Evolutionary conservation across 2,797 vertebrate genomes (phyloP).

Genomic region (Linurgus olivaceus): DNA sequence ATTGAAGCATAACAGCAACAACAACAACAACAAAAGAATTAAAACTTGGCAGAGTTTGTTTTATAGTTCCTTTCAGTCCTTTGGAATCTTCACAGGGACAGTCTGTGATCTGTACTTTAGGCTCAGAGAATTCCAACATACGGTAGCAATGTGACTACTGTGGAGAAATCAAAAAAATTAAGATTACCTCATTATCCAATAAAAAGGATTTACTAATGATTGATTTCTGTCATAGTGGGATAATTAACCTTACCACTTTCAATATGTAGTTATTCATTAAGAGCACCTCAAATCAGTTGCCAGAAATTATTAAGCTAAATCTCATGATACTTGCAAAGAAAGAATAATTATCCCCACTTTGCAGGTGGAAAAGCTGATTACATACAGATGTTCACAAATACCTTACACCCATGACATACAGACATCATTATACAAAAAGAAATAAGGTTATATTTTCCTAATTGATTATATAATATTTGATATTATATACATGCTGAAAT

Average conservation of each 20-base stretch:
- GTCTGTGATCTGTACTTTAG: not conserved
- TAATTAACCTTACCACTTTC: conserved; percentile 48
- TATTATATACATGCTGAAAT: not conserved
- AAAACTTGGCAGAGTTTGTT: not conserved
- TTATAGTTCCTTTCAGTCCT: not conserved
- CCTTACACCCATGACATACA: not conserved
- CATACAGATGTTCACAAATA: not conserved
- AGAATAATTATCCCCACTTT: conserved; percentile 10
- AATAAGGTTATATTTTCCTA: not conserved
- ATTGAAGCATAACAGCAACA: not conserved
- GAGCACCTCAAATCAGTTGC: conserved; percentile 3
- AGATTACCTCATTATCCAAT: conserved; percentile 18
- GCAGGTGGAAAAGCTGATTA: not conserved
- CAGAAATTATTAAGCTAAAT: conserved; percentile 36
- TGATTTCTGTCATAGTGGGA: conserved; percentile 42
- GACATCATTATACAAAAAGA: not conserved
- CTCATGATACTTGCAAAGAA: conserved; percentile 36
- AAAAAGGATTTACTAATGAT: conserved; percentile 38
- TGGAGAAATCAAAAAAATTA: conserved; percentile 9
- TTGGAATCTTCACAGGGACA: not conserved
- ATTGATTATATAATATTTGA: not conserved
- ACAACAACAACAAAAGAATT: not conserved
- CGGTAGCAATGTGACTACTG: not conserved
- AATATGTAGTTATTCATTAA: conserved; percentile 47
- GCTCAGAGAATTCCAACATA: not conserved